phyloP scores from a whole-genome alignment of 2,888 invertebrate species.

The Cantharis rustica region DNA sequence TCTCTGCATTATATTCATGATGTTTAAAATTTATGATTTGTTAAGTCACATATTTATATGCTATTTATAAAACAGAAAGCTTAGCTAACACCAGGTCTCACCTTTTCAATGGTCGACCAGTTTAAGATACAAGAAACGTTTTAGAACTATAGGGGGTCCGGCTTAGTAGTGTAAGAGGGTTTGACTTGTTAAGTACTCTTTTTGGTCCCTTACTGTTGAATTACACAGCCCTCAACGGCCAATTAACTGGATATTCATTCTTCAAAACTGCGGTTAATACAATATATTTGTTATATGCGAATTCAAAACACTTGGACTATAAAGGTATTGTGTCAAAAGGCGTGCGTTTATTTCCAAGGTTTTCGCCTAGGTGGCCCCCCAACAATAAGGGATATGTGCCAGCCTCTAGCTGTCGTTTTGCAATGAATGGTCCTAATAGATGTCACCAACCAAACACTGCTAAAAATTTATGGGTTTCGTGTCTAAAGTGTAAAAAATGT shows the following conservation, averaged over 20 bases:
- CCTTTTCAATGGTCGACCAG: conserved; percentile 19
- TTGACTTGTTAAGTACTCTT: conserved; percentile 39
- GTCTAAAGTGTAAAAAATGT: conserved; percentile 32
- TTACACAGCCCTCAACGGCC: conserved; percentile 38
- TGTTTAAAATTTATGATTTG: conserved; percentile 20
- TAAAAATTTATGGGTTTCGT: conserved; percentile 40
- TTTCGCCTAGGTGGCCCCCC: conserved; percentile 18
- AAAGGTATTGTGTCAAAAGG: conserved; percentile 27
- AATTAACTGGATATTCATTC: conserved; percentile 44
- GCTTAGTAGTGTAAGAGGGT: conserved; percentile 38
- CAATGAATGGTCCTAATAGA: conserved; percentile 42
- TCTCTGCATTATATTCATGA: conserved; percentile 7
- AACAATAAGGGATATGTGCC: conserved; percentile 15
- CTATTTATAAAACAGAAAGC: conserved; percentile 18
- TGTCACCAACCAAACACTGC: conserved; percentile 41
- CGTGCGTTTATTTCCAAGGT: conserved; percentile 35
- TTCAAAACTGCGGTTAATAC: conserved; percentile 34
- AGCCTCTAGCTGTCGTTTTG: conserved; percentile 19
- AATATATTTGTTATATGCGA: conserved; percentile 38
- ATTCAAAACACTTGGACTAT: conserved; percentile 20
- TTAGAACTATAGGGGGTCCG: conserved; percentile 33
- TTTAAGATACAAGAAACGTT: conserved; percentile 9
- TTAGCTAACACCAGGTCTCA: conserved; percentile 7
- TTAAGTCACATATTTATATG: conserved; percentile 21
- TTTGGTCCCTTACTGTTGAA: conserved; percentile 24